Base-by-base conservation (phyloP, 2,888 invertebrate species). In the Sclerodermus sp. region DNA sequence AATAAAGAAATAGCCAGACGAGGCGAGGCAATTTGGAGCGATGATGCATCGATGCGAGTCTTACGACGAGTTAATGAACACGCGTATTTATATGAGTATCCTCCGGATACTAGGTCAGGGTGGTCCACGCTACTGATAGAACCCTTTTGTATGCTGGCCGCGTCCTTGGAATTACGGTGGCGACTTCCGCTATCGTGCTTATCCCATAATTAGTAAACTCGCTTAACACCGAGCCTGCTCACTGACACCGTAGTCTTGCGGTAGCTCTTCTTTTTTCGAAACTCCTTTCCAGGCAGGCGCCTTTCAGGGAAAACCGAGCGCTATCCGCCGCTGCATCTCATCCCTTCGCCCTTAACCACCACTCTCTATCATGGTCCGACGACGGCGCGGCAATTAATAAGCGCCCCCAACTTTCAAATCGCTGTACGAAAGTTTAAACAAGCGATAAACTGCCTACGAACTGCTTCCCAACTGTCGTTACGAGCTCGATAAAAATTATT, bases 121-220 rank as follows among this genome's bases (percentile, higher is more conserved):
- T 54, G 52, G 50, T 49, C 57, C 57, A 53, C 54, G 63, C 63
- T 63, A 55, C 53, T 58, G 54, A 53, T 50, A 51, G 58, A 23
- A 47, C 48, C 52, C 51, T 53, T 59, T 55, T 53, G 55, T 55
- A 51, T 53, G 53, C 53, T 55, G 51, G 50, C 55, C 42, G 48
- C 47, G 52, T n/a, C 54, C 4, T 23, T 51, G 56, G 53, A 62
- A 63, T 58, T 60, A 56, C 55, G 44, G 37, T 44, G 46, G 44
- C 40, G 42, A 46, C 55, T 54, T 51, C 43, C 39, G 58, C 58
- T 63, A 62, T 62, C 58, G 53, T 47, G 57, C 55, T 48, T 51
- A 50, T 45, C 54, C 51, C 56, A 56, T 62, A 62, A 62, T 62
- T 62, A 62, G 63, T 60, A 62, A 62, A 62, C 62, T 62, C 58